These are phyloP conservation scores for Diadema setosum DNA, from an alignment of 35 echinoderm and acorn worm genomes.

Conservation along the genomic window DNA sequence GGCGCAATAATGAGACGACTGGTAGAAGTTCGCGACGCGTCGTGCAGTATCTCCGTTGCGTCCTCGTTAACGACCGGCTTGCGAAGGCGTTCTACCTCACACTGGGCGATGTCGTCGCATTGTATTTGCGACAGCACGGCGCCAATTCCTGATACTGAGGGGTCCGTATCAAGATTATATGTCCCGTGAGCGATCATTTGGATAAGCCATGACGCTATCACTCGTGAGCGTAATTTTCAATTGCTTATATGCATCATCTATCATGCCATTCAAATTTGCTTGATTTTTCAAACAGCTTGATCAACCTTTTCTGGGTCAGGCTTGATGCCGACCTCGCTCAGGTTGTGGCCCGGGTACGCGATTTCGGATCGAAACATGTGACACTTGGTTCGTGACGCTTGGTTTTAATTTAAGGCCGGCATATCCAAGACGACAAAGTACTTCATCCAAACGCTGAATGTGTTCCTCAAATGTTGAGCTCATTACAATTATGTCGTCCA, in stretches of 20 bases:
- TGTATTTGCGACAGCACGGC: constrained; percentile 45
- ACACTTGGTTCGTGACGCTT: no score
- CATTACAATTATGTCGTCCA: neutral
- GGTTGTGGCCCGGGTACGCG: neutral
- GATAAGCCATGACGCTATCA: neutral
- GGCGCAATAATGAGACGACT: constrained; percentile 5
- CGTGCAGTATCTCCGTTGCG: constrained; percentile 42
- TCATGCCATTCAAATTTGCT: neutral
- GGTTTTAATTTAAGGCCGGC: neutral
- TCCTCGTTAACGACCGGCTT: constrained; percentile 37
- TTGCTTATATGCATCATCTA: neutral
- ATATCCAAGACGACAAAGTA: neutral
- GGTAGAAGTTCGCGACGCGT: constrained; percentile 57
- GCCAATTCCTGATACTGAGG: constrained; percentile 45
- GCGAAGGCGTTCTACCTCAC: constrained; percentile 45
- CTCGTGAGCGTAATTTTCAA: neutral
- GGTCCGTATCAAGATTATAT: constrained; percentile 71
- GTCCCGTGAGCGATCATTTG: neutral
- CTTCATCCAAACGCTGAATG: neutral
- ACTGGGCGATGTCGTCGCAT: constrained; percentile 15
- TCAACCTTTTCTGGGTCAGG: neutral
- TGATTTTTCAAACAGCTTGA: neutral
- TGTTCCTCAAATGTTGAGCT: neutral
- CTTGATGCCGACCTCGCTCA: neutral
- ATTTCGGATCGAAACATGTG: neutral